Conservation (phyloP, 1,140 invertebrate species). For the Panulirus ornatus region DNA sequence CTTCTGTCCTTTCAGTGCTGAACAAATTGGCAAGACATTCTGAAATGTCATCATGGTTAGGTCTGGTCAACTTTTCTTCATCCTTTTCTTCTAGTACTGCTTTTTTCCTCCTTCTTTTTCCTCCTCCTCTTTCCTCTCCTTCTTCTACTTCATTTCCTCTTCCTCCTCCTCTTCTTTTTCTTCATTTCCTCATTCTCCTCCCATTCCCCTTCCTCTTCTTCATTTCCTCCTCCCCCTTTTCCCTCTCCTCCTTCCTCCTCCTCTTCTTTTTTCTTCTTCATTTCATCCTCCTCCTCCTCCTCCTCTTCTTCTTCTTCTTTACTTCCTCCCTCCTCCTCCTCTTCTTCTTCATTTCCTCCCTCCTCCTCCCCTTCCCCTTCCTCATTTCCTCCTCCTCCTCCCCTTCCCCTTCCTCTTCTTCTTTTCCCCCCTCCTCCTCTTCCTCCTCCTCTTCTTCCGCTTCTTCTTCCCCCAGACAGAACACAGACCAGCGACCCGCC, state of each 20-base stretch:
- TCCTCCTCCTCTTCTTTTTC: background rate
- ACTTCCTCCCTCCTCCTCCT: background rate
- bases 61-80: background rate
- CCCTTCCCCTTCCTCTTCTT: background rate
- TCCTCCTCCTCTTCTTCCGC: background rate
- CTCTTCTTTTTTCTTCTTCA: background rate
- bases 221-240: background rate
- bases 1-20: background rate
- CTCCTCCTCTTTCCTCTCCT: background rate
- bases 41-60: no score
- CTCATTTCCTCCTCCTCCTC: background rate
- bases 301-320: background rate
- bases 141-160: background rate
- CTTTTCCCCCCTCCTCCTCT: background rate
- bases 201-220: background rate
- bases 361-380: background rate
- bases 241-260: background rate
- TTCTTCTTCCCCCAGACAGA: background rate
- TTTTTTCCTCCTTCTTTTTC: background rate
- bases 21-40: no score
- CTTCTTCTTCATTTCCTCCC: no score
- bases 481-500: no score
- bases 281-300: background rate
- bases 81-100: background rate
- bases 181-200: background rate